Evolutionary conservation across 2,888 invertebrate species (phyloP).

Genomic region (Julus scandinavius): DNA sequence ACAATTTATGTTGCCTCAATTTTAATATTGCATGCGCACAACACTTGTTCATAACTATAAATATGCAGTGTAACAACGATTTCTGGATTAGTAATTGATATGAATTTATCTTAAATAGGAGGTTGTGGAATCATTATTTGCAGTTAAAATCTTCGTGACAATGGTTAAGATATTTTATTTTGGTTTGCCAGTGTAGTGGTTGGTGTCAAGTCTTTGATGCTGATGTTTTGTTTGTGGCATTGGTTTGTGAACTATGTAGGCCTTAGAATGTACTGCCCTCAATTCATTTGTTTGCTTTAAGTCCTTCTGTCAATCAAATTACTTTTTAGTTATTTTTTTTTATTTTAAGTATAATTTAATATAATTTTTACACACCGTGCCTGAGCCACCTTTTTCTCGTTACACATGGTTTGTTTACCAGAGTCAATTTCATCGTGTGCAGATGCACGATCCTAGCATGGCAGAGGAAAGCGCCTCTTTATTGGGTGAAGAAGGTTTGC

Average conservation of each 20-base stretch:
- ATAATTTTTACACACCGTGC: slow-evolving; percentile 45
- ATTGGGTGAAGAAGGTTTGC: slow-evolving; percentile 94
- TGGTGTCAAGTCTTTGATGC: background rate
- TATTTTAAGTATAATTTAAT: background rate
- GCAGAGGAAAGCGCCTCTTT: slow-evolving; percentile 93
- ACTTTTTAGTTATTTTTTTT: slow-evolving; percentile 32
- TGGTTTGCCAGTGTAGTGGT: background rate
- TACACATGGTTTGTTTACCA: slow-evolving; percentile 61
- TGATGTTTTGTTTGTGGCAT: background rate
- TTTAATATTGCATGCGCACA: background rate
- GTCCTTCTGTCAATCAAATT: background rate
- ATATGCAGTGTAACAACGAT: background rate
- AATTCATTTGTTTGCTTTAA: background rate
- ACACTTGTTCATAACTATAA: background rate
- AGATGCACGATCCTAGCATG: slow-evolving; percentile 97
- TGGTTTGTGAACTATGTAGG: background rate
- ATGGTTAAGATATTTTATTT: background rate
- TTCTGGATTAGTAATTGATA: background rate
- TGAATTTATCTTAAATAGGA: slow-evolving; percentile 9
- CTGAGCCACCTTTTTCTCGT: slow-evolving; percentile 46
- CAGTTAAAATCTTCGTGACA: slow-evolving; percentile 6
- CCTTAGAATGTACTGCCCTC: background rate
- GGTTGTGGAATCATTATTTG: slow-evolving; percentile 14
- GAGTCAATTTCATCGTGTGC: slow-evolving; percentile 66
- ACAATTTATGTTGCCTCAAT: no score